These are phyloP conservation scores for Taeniopygia guttata DNA, from an alignment of 2,797 vertebrate species.

Conservation along the genomic window DNA sequence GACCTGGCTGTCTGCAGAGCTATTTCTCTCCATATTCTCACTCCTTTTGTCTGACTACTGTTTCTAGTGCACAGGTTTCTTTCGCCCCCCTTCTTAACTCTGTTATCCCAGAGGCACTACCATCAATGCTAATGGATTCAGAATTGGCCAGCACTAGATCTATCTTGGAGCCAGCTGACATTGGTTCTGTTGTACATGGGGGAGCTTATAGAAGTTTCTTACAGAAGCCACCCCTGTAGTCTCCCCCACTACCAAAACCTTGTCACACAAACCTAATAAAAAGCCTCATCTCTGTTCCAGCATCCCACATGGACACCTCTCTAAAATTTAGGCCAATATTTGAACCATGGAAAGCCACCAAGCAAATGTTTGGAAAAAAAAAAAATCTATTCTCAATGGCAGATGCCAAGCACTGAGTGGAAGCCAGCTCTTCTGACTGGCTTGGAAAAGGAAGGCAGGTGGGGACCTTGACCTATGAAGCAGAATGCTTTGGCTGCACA, in stretches of 20 bases:
- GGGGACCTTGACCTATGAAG: not conserved
- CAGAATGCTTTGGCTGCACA: not conserved
- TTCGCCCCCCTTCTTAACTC: rapidly evolving
- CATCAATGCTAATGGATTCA: not conserved
- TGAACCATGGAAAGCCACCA: not conserved
- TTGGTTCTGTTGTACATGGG: not conserved
- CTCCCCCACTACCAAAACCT: not conserved
- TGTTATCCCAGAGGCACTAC: not conserved
- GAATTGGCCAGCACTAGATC: not conserved
- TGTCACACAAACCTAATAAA: not conserved
- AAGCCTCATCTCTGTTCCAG: not conserved
- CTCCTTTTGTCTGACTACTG: not conserved
- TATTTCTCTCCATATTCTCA: not conserved
- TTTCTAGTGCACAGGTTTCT: not conserved
- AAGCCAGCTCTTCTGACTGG: not conserved
- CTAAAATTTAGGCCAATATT: not conserved
- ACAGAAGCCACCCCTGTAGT: not conserved
- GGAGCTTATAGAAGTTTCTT: not conserved
- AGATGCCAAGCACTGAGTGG: not conserved
- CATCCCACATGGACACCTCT: not conserved
- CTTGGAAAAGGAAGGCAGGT: not conserved
- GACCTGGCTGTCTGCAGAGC: not conserved
- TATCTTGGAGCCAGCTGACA: rapidly evolving
- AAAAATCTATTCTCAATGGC: not conserved
- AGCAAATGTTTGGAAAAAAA: not conserved